Evolutionary conservation across 2,888 invertebrate species (phyloP).

Genomic region (Dichetophora obliterata): DNA sequence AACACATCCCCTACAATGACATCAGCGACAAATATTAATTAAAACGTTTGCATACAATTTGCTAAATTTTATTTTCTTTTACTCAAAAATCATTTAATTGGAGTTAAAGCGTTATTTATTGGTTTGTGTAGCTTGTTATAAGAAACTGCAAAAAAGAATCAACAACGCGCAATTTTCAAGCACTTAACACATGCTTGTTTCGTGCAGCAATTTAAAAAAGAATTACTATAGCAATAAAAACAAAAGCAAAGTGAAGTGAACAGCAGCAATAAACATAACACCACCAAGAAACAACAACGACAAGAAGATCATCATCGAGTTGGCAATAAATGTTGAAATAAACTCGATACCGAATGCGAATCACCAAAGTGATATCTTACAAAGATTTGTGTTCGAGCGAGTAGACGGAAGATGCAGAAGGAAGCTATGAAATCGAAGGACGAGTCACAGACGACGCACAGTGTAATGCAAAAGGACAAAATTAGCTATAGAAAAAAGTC

Average conservation of each 20-base stretch:
- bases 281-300: not conserved
- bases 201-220: not conserved
- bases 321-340: constrained; percentile 19
- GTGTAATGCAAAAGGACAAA: too few relatives aligned
- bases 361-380: not conserved
- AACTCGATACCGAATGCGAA: constrained; percentile 5
- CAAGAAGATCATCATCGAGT: constrained; percentile 2
- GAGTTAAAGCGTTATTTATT: not conserved
- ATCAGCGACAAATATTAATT: constrained; percentile 4
- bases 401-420: not conserved
- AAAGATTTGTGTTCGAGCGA: constrained; percentile 8
- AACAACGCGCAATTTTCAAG: not conserved
- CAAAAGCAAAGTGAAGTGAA: not conserved
- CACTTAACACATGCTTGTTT: constrained; percentile 9
- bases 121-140: not conserved
- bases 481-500: too few relatives aligned
- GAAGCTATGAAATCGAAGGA: too few relatives aligned
- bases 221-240: not conserved
- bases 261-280: not conserved
- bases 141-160: not conserved
- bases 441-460: too few relatives aligned
- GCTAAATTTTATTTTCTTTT: not conserved
- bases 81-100: not conserved
- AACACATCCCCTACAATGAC: constrained; percentile 11
- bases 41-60: not conserved